Base-by-base conservation (phyloP, 2,888 invertebrate species). In the Drosophila conformis region DNA sequence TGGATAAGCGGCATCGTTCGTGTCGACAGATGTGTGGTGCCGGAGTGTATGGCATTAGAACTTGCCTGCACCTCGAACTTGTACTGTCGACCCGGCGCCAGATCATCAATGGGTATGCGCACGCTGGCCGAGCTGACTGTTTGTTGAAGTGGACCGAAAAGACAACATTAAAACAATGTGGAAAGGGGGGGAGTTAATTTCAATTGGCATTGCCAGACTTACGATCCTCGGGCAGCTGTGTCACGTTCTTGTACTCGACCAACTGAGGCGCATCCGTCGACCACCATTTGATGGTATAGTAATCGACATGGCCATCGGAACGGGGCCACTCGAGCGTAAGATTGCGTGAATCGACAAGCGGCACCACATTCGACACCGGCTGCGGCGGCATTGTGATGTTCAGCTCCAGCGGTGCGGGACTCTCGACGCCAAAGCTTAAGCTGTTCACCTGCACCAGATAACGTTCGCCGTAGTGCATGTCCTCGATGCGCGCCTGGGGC, bases 251-350 rank as follows among this genome's bases (percentile, higher is more conserved):
- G 35, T 93, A 93, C 51, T 93, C 93, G 11, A 93, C 85, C 56
- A 93, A 93, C 15, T 93, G 93, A 0, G 94, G 93, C 71, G 94
- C 94, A 15, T 94, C 94, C 1, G 94, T 93, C 54, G 95, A 94
- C 95, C 96, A 95, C 97, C 97, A 98, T 79, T 95, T 95, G 61
- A 98, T 95, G 61, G 95, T 94, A 93, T 98, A 98, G 69, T 95
- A 95, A 92, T 98, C 98, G 38, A 98, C 96, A 82, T 97, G 95
- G 4, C 98, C 98, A 89, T 96, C 96, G 2, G 98, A 97, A 51
- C 96, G 94, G n/a, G 97, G 96, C 97, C 98, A 98, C 93, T 97
- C 97, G 78, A 98, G 94, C 29, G 98, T 98, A 52, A 98, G 95
- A 93, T 98, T 98, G 72, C 96, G 96, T 2, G 98, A 97, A 93